These are phyloP conservation scores for Heliconius melpomene DNA, from an alignment of 1,140 invertebrate species.

Conservation along the genomic window DNA sequence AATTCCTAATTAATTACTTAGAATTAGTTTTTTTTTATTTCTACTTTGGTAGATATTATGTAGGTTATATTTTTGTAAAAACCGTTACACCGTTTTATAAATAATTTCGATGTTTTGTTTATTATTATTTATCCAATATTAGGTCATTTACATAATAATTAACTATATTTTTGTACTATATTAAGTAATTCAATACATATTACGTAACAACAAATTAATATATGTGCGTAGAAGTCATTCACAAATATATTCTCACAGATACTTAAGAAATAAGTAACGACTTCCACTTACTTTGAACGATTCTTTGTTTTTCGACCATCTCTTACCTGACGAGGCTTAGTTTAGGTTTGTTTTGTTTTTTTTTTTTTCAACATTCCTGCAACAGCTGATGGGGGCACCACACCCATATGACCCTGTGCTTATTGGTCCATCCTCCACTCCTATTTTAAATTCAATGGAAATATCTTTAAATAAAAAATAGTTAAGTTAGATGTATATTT, in stretches of 20 bases:
- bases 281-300: not conserved
- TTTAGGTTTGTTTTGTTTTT: constrained; percentile 58
- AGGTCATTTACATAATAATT: too few relatives aligned
- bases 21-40: not conserved
- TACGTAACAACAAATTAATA: not conserved
- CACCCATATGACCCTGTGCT: constrained; percentile 41
- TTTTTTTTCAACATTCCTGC: constrained; percentile 63
- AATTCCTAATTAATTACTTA: too few relatives aligned
- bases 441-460: not conserved
- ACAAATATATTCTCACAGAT: not conserved
- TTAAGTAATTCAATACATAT: not conserved
- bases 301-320: constrained; percentile 42
- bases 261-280: not conserved
- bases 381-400: constrained; percentile 70
- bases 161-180: not conserved
- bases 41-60: not conserved
- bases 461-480: not conserved
- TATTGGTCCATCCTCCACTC: constrained; percentile 22
- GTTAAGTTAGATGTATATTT: not conserved
- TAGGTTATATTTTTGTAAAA: not conserved
- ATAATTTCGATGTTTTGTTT: not conserved
- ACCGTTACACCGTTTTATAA: not conserved
- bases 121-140: not conserved
- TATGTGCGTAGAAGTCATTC: too few relatives aligned
- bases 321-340: constrained; percentile 57